A percentile compares a stretch with the other conserved stretches of the same genome.
Conservation (phyloP, 2,113 vertebrate species). For the Canis aureus region DNA sequence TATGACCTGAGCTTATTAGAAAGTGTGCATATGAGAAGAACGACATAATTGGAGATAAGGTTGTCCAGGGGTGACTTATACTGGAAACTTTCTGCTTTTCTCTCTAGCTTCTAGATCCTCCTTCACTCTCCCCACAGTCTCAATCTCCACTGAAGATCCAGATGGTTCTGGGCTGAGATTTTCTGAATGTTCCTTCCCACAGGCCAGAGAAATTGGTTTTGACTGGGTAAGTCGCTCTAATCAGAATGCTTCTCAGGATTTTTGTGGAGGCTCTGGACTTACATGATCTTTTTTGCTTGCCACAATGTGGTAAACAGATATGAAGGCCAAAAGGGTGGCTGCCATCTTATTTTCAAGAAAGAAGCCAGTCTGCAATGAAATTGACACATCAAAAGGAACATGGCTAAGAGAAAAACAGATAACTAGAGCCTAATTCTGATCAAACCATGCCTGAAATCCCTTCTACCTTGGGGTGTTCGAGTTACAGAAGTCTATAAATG, state of each 20-base stretch:
- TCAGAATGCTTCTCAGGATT: background rate
- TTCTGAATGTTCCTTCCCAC: background rate
- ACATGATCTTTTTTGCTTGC: background rate
- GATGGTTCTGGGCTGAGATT: background rate
- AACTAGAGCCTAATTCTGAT: background rate
- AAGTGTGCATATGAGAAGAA: background rate
- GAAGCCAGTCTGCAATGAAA: background rate
- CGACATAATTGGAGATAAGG: background rate
- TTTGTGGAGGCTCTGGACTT: background rate
- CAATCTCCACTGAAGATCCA: background rate
- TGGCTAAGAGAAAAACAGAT: background rate
- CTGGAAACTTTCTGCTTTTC: background rate
- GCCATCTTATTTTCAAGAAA: background rate
- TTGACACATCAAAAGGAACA: background rate
- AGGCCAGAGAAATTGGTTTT: background rate
- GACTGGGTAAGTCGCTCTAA: background rate
- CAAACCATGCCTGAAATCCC: background rate
- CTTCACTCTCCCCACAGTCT: background rate
- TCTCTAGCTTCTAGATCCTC: background rate
- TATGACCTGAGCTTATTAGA: background rate
- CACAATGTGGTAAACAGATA: background rate
- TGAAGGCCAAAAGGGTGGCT: background rate
- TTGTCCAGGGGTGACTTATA: background rate
- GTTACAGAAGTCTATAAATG: background rate
- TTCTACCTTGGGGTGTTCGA: background rate